Conservation (phyloP, 1,140 invertebrate species). For the Sitodiplosis mosellana region DNA sequence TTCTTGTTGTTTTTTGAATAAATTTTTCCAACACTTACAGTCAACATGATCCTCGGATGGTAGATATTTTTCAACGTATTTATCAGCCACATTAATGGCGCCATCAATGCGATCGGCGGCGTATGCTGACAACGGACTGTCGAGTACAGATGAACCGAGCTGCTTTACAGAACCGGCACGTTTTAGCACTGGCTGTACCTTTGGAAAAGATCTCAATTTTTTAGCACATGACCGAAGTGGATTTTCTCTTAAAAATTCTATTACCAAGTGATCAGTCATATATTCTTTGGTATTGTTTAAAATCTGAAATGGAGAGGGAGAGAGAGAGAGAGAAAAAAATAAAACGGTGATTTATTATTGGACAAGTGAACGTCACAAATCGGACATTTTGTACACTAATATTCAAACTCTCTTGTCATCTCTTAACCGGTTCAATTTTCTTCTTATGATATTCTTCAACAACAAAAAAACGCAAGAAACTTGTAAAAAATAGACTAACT, state of each 20-base stretch:
- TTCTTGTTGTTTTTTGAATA: too few species aligned
- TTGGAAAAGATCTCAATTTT: too few species aligned
- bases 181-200: constrained; percentile 42
- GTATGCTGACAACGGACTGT: constrained; percentile 43
- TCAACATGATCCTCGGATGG: constrained; percentile 40
- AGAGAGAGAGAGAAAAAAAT: not conserved
- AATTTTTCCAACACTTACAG: constrained; percentile 26
- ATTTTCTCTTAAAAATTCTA: too few species aligned
- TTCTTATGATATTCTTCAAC: too few species aligned
- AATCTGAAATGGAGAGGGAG: constrained; percentile 35
- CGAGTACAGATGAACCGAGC: constrained; percentile 41
- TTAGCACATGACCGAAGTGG: too few species aligned
- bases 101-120: constrained; percentile 49
- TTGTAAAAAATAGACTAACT: too few species aligned
- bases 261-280: constrained; percentile 36
- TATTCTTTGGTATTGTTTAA: constrained; percentile 57
- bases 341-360: too few species aligned
- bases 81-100: constrained; percentile 51
- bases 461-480: too few species aligned
- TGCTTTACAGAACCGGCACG: constrained; percentile 59
- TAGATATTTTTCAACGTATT: constrained; percentile 62
- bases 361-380: too few species aligned
- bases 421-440: too few species aligned
- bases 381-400: too few species aligned
- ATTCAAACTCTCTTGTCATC: too few species aligned